A percentile compares a stretch with the other conserved stretches of the same genome.
Conservation (phyloP, 2,888 invertebrate species). For the Epinotia demarniana region DNA sequence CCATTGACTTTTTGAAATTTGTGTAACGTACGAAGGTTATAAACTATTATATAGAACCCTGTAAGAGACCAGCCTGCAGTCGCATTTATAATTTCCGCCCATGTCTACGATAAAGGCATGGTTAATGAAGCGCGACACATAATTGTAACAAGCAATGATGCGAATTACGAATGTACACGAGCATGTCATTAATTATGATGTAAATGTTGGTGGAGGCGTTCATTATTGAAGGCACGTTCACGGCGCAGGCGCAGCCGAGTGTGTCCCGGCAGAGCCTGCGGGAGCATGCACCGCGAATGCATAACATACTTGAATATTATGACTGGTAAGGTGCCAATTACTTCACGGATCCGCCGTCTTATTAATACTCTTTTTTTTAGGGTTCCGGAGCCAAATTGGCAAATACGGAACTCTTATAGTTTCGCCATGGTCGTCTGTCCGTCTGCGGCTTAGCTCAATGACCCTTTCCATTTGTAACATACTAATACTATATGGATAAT, state of each 20-base stretch:
- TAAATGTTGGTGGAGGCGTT: neutral
- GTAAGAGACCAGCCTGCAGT: neutral
- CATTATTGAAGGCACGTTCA: conserved; percentile 19
- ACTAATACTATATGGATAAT: too few species aligned
- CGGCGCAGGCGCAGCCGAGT: conserved; percentile 3
- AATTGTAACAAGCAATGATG: conserved; percentile 16
- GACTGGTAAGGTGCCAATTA: neutral
- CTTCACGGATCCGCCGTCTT: neutral
- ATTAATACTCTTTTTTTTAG: neutral
- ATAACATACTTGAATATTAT: neutral
- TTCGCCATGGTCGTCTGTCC: too few species aligned
- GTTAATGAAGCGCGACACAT: neutral
- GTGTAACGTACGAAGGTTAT: too few species aligned
- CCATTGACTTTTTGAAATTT: too few species aligned
- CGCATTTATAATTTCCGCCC: neutral
- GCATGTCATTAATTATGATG: conserved; percentile 17
- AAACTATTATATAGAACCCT: neutral
- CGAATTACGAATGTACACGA: conserved; percentile 2
- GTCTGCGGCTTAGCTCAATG: too few species aligned
- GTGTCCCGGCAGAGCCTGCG: neutral
- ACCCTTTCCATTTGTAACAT: too few species aligned
- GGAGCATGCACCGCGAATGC: conserved; percentile 1
- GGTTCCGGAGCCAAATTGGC: too few species aligned
- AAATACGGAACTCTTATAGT: too few species aligned
- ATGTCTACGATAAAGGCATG: neutral